Base-by-base conservation (phyloP, 2,888 invertebrate genomes). In the Cheilosia variabilis region DNA sequence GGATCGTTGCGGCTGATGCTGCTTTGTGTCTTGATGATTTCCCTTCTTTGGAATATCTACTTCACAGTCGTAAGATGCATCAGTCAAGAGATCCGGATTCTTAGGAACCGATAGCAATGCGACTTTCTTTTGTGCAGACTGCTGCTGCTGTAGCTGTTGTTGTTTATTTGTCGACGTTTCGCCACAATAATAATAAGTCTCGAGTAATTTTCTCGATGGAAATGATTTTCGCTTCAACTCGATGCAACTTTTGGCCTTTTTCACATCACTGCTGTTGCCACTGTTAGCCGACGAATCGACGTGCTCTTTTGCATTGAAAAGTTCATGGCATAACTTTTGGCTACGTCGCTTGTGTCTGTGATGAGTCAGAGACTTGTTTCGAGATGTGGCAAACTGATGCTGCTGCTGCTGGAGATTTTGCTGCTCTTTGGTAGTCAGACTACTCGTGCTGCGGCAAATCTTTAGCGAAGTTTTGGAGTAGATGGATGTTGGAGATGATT, bases 181-280 rank as follows among this genome's bases (percentile, higher is more conserved):
- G 43, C 71, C 71, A 34, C 60, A 75, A 53, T 65, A 84, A 43
- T 72, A 80, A 81, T 81, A 86, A 72, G 66, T 86, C 55, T 86
- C 86, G 45, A 81, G 77, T 17, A 81, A 45, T 77, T 86, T 86
- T 68, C 68, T 68, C 55, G 86, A 81, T 86, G 86, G 81, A 72
- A 86, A 81, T 41, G 86, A 86, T 86, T 86, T 86, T 72, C 86
- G 76, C 68, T 86, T 86, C 52, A 77, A 53, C 66, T 86, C 81
- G 41, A 77, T 72, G 68, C 72, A 77, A 68, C 72, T 77, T 68
- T 77, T 81, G 68, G 86, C 60, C 68, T 86, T 86, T 81, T 86
- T 86, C 72, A 81, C 81, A 24, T 81, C 86, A 71, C 15, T 52
- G n/a, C 5, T 45, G 57, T 24, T 47, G 27, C 27, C 50, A 22